Base-by-base conservation (phyloP, 2,797 vertebrate genomes). In the Mionectes olivaceus region DNA sequence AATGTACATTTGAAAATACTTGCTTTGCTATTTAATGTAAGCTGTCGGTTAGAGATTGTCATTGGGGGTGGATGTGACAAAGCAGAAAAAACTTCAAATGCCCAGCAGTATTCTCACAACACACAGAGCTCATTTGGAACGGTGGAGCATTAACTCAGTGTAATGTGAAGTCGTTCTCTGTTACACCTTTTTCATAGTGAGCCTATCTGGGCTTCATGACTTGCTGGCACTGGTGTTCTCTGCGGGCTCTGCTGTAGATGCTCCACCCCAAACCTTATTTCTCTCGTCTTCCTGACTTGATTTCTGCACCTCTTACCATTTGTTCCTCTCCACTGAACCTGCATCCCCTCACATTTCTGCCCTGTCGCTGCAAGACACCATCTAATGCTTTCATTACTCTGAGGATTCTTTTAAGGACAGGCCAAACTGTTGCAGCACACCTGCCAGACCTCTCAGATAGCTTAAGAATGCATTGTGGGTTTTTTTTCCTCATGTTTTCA, bases 141-240 rank as follows among this genome's bases (percentile, higher is more conserved):
- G 27, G 79, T 49, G 52, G 27, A 56, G 24, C 41, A 28, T 70
- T 82, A 59, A 32, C 50, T 85, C 30, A 19, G 57, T 43, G 25
- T 13, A 24, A 49, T 2, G 3, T 35, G 53, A 50, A 83, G 64
- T 68, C 32, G 3, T 17, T 22, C 15, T 3, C 44, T 74, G 22
- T 74, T 70, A 13, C 0, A 3, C 41, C 19, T 71, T 25, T 35
- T 0, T 23, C 55, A 39, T 5, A 35, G 13, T 3, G 11, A 19
- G 5, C 10, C 25, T 19, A 19, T 13, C 57, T 83, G 53, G 13
- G 43, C 39, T 90, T 39, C 73, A 59, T 47, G 18, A 37, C 71
- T 75, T 68, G n/a, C 71, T 71, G n/a, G 61, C 64, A 21, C 24
- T 55, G 75, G 47, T 7, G 5, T 39, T 83, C 33, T 83, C 75